Base-by-base conservation (phyloP, 2,888 invertebrate genomes). In the Biston stratarius region DNA sequence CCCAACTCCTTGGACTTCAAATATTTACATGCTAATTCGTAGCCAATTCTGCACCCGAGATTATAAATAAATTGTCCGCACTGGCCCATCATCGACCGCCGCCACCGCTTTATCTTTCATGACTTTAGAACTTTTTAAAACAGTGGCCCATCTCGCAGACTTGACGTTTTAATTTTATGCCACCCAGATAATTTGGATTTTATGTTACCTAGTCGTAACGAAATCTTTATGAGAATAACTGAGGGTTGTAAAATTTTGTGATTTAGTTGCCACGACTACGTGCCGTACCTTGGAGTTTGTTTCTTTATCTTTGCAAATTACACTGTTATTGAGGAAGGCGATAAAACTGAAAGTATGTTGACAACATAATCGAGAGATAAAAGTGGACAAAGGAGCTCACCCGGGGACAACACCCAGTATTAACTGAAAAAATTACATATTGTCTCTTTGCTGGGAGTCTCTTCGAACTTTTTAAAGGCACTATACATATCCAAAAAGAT, bases 11-110 rank as follows among this genome's bases (percentile, higher is more conserved):
- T 88, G 91, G 92, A 92, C 92, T 86, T 94, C 89, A 92, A 94
- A 93, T 94, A 94, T 94, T 94, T 91, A 94, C 91, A 94, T 93
- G 92, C 89, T 94, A 93, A 93, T 94, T 92, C 92, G 87, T 91
- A 90, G 91, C 85, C 90, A 89, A 91, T 92, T 90, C 87, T 84
- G 90, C 88, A 88, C 87, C 89, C 88, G 89, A 92, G 93, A 92
- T 93, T 93, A 92, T 93, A 91, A 92, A 92, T 92, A 92, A 93
- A 91, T 90, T 87, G 90, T 82, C 83, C 80, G 81, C 86, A 76
- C 84, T 81, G 87, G 84, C 85, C 84, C 87, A 88, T 90, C 88
- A 88, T 88, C 86, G 83, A 79, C 82, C 82, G 79, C 71, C 80
- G 78, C 84, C 84, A 82, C 83, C 77, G 83, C 83, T 91, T 92